Evolutionary conservation across 2,113 vertebrate genomes (phyloP), one percentile per base, ranked within the genome.

Genomic region (Serinus canaria): DNA sequence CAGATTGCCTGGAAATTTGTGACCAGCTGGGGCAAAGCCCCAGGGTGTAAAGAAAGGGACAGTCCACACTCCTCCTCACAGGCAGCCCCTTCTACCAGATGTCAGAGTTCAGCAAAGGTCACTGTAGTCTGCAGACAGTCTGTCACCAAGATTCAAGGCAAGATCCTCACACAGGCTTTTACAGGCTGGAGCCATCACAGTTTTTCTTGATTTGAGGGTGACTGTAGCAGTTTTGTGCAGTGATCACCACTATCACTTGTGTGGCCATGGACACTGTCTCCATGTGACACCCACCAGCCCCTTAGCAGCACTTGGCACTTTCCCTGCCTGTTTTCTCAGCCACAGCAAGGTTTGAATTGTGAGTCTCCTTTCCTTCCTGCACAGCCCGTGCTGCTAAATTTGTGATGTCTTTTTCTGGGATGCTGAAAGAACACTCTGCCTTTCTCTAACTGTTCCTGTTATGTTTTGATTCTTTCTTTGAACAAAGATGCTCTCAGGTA

Each of bases 371-470:
- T 69, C 66, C 75, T 70, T 80, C 72, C 72, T 83, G 82, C 25
- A 14, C 41, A 90, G 79, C 22, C 90, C 6, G 0, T 27, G 82
- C 52, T 81, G 83, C 80, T 90, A 95, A 86, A 94, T 90, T 52
- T 72, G 79, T 86, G 68, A 83, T 86, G 56, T 49, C 76, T 95
- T 95, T 83, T 94, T 92, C 87, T 81, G 83, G 79, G 83, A 83
- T 88, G 43, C 75, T 70, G 72, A 41, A 75, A 63, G 84, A 95
- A 89, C 69, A 33, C 18, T 68, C 52, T 70, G 62, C n/a, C 16
- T 80, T 53, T 90, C 75, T 83, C 25, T 68, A 74, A 35, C 43
- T 63, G 39, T 62, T 88, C 59, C 72, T 70, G 64, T 77, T 81
- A 67, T n/a, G 46, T 75, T 90, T 95, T 78, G 79, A 75, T 86